A percentile compares a stretch with the other conserved stretches of the same genome.
Evolutionary conservation across 2,113 vertebrate genomes (phyloP).

Genomic region (Nyctibius bracteatus): DNA sequence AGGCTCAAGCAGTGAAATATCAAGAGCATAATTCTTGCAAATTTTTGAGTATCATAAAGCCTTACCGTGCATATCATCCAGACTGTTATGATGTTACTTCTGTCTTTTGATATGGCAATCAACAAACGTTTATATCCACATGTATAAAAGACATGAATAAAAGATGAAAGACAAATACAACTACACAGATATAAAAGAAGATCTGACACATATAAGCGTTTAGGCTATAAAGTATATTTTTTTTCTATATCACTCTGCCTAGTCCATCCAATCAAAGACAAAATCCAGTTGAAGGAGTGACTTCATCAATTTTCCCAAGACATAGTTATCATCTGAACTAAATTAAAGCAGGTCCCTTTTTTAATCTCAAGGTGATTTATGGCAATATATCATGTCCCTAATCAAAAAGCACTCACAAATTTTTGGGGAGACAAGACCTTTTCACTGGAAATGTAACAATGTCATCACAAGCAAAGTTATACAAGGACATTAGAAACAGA

Average conservation of each 20-base stretch:
- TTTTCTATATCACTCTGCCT: neutral
- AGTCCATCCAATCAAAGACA: slow-evolving; percentile 12
- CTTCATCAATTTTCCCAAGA: slow-evolving; percentile 18
- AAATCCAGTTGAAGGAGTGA: neutral
- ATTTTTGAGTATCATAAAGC: slow-evolving; percentile 25
- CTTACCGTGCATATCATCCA: neutral
- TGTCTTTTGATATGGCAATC: slow-evolving; percentile 58
- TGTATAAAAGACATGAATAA: slow-evolving; percentile 41
- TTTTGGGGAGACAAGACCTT: neutral
- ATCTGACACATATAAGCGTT: slow-evolving; percentile 27
- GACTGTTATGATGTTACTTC: slow-evolving; percentile 16
- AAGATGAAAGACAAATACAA: slow-evolving; percentile 62
- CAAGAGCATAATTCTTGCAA: slow-evolving; percentile 33
- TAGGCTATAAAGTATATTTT: neutral
- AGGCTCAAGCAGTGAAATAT: neutral
- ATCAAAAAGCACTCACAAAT: slow-evolving; percentile 10
- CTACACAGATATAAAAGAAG: slow-evolving; percentile 5
- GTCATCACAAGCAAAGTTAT: neutral
- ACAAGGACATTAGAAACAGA: neutral
- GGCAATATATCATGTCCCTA: slow-evolving; percentile 5
- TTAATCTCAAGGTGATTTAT: slow-evolving; percentile 45
- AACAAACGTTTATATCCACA: slow-evolving; percentile 32
- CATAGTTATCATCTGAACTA: slow-evolving; percentile 26
- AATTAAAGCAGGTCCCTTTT: slow-evolving; percentile 35
- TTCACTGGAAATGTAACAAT: neutral